These are phyloP conservation scores for Dallia pectoralis DNA, from an alignment of 2,797 vertebrate species.

Conservation along the genomic window DNA sequence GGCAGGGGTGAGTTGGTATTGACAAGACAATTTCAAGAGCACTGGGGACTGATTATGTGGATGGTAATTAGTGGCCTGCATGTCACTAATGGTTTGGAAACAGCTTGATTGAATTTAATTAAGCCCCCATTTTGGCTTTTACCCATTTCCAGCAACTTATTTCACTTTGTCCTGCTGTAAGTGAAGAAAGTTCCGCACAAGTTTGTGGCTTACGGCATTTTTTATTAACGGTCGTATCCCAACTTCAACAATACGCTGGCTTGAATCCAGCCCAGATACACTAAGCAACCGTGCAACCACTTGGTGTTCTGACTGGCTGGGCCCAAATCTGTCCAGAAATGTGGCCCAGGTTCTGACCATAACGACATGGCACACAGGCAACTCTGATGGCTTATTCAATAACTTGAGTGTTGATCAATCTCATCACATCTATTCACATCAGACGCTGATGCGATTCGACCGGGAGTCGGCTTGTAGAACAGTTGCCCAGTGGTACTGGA, in stretches of 20 bases:
- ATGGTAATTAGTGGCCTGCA: background rate
- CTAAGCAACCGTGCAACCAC: background rate
- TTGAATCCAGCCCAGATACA: background rate
- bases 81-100: background rate
- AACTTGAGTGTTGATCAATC: background rate
- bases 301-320: background rate
- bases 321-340: background rate
- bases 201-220: background rate
- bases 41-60: background rate
- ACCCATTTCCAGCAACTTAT: background rate
- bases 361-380: no score
- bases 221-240: background rate
- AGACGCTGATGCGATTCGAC: background rate
- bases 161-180: background rate
- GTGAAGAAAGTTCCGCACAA: background rate
- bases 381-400: background rate
- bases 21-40: background rate
- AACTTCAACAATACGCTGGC: background rate
- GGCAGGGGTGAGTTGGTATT: background rate
- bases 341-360: background rate
- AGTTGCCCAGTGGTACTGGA: background rate
- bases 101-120: slow-evolving; percentile 5
- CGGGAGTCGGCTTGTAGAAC: background rate
- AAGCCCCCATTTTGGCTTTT: background rate
- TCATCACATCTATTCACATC: no score